phyloP scores from a whole-genome alignment of 2,888 invertebrate species.

The Luperina nickerlii region DNA sequence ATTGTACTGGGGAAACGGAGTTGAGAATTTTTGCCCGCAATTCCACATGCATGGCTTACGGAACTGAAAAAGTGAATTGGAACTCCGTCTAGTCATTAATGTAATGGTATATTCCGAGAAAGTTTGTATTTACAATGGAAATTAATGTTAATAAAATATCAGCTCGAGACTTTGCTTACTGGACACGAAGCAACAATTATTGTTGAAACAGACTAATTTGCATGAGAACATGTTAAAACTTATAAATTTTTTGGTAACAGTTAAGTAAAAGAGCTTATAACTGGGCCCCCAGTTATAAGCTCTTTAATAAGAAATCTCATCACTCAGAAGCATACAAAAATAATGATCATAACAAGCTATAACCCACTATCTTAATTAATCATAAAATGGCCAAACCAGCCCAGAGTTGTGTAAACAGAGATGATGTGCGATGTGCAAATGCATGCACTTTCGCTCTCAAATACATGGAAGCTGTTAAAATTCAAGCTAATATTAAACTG shows the following conservation, averaged over 20 bases:
- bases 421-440: conserved; percentile 39
- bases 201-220: conserved; percentile 5
- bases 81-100: conserved; percentile 44
- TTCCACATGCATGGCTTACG: conserved; percentile 53
- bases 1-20: conserved; percentile 41
- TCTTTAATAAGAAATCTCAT: background rate
- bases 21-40: conserved; percentile 45
- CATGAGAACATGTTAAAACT: background rate
- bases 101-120: conserved; percentile 53
- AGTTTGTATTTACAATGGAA: conserved; percentile 53
- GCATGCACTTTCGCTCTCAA: conserved; percentile 58
- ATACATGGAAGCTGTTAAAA: conserved; percentile 54
- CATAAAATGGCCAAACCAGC: conserved; percentile 14
- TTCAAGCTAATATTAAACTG: conserved; percentile 32
- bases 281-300: background rate
- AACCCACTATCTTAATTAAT: conserved; percentile 17
- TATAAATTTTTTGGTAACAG: background rate
- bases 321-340: background rate
- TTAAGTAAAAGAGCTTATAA: background rate
- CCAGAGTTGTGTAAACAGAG: conserved; percentile 19
- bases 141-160: conserved; percentile 45
- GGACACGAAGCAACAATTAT: conserved; percentile 20
- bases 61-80: conserved; percentile 54
- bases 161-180: conserved; percentile 25
- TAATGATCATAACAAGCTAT: background rate